Evolutionary conservation across 92 coral and sea anemone species (phyloP), one percentile per base, ranked within the genome.

Genomic region (Parazoanthus atlanticus): DNA sequence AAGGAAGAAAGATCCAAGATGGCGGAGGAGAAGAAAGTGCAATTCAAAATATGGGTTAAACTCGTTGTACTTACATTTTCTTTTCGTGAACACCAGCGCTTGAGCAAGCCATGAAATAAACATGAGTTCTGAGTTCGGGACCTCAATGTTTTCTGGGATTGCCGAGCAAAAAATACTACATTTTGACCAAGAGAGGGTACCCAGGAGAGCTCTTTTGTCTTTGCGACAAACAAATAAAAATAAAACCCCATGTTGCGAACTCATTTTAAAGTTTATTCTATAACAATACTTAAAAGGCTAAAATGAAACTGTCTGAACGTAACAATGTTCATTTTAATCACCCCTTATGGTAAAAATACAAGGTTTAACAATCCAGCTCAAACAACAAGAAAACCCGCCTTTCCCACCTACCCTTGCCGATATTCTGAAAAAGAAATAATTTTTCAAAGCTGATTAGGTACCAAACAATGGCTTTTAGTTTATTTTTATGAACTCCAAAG

Each of bases 161-260:
- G n/a, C 26, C 19, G 29, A 66, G 73, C 29, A 17, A 66, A 66
- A 6, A 66, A 21, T 9, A 66, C 73, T 3, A 66, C 26, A 17
- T 66, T 66, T 17, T 5, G 28, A n/a, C n/a, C n/a, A n/a, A n/a
- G n/a, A n/a, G 19, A 0, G 73, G 73, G 73, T 66, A 9, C 73
- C 73, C 73, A 66, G 73, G 26, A 1, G 73, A 9, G 29, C 26
- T 66, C 19, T 66, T 66, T 23, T 66, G 73, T 66, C 73, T 66
- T 66, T 1, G 26, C 73, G 29, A 66, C 73, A 66, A 66, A 66
- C n/a, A n/a, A n/a, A n/a, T n/a, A n/a, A n/a, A n/a, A n/a, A n/a
- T n/a, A n/a, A n/a, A n/a, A 23, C 73, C 73, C 29, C 73, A 66
- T 66, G 29, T 66, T 66, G 73, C 73, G 73, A 66, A 66, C 29